Evolutionary conservation across 2,888 invertebrate genomes (phyloP).

Genomic region (Acrobeloides nanus): DNA sequence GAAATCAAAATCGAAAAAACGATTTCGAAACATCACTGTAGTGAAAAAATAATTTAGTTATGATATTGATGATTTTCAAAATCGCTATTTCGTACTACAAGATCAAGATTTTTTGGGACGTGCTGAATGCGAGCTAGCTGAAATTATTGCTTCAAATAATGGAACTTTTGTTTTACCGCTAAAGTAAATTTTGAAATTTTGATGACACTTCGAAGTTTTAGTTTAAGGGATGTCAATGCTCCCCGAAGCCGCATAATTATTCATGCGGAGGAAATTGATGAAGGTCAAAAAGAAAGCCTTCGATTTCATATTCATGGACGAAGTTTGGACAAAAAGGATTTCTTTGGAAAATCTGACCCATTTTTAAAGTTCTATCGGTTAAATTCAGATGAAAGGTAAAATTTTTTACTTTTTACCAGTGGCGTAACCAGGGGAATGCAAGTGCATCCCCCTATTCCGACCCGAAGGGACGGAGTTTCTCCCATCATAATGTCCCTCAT

Average conservation of each 20-base stretch:
- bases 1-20: too few relatives aligned
- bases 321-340: slow-evolving; percentile 41
- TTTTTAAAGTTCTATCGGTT: slow-evolving; percentile 43
- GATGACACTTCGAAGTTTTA: too few relatives aligned
- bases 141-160: slow-evolving; percentile 55
- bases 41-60: too few relatives aligned
- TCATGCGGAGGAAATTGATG: slow-evolving; percentile 35
- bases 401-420: too few relatives aligned
- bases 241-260: slow-evolving; percentile 30
- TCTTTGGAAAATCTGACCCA: slow-evolving; percentile 47
- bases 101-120: slow-evolving; percentile 59
- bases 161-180: slow-evolving; percentile 22
- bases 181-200: too few relatives aligned
- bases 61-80: slow-evolving; percentile 48
- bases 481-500: too few relatives aligned
- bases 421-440: too few relatives aligned
- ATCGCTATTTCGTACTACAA: too few relatives aligned
- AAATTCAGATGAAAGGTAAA: slow-evolving; percentile 36
- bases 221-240: too few relatives aligned
- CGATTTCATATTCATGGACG: slow-evolving; percentile 21
- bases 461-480: too few relatives aligned
- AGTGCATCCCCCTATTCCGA: too few relatives aligned
- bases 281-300: slow-evolving; percentile 27
- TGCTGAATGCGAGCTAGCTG: slow-evolving; percentile 60
- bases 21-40: too few relatives aligned